These are phyloP conservation scores for Microctonus brassicae DNA, from an alignment of 2,888 invertebrate genomes.

Conservation along the genomic window DNA sequence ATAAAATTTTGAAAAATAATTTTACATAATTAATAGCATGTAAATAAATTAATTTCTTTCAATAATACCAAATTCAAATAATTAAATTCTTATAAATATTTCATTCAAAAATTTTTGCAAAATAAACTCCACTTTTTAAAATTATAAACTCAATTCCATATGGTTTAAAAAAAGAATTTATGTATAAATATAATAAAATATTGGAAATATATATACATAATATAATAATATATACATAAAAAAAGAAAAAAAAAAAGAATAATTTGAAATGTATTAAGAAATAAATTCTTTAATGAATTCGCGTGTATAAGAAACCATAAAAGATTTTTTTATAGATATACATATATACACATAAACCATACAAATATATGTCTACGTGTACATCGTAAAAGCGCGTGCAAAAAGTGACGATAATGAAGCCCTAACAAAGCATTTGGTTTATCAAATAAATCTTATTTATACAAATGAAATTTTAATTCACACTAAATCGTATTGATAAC, in stretches of 20 bases:
- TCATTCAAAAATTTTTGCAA: too few relatives aligned
- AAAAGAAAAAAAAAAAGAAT: too few relatives aligned
- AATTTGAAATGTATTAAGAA: background rate
- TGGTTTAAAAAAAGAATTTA: too few relatives aligned
- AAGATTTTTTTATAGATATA: conserved; percentile 1
- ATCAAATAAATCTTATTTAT: background rate
- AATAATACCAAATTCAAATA: too few relatives aligned
- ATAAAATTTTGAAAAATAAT: conserved; percentile 51
- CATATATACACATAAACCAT: background rate
- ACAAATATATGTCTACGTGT: too few relatives aligned
- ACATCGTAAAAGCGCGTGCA: conserved; percentile 15
- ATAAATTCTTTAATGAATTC: conserved; percentile 22
- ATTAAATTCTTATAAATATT: too few relatives aligned
- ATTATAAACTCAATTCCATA: too few relatives aligned
- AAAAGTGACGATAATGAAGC: conserved; percentile 9
- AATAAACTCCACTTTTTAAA: too few relatives aligned
- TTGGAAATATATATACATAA: background rate
- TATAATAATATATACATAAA: too few relatives aligned
- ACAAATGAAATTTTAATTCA: background rate
- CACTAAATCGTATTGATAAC: background rate
- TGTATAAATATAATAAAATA: background rate
- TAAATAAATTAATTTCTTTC: background rate
- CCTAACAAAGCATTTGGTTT: background rate
- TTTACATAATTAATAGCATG: background rate
- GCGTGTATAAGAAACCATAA: conserved; percentile 8